Evolutionary conservation across 1,140 invertebrate species (phyloP).

Genomic region (Hyposmocoma kahamanoa): DNA sequence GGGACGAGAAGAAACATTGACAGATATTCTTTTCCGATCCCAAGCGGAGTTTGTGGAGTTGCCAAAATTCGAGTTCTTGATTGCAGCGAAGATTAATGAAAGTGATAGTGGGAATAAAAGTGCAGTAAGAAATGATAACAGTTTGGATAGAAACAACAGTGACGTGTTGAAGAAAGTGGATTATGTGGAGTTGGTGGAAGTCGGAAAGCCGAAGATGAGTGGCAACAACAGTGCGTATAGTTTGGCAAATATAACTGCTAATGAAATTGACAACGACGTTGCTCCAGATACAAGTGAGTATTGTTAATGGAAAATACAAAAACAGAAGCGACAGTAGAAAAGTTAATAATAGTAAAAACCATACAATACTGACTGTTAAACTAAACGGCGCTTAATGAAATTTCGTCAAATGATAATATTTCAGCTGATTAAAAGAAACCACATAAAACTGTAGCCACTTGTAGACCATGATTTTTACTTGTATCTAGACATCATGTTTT

Average conservation of each 20-base stretch:
- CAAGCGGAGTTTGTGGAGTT: constrained; percentile 42
- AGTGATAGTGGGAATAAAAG: constrained; percentile 29
- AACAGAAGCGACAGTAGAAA: no score
- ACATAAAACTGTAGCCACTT: no score
- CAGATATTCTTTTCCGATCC: constrained; percentile 52
- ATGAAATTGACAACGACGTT: constrained; percentile 62
- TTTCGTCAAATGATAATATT: no score
- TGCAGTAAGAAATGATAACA: constrained; percentile 29
- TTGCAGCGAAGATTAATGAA: constrained; percentile 45
- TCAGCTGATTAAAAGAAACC: no score
- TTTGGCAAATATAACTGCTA: constrained; percentile 51
- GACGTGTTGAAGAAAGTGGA: constrained; percentile 54
- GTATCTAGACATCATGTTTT: no score
- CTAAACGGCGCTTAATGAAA: no score
- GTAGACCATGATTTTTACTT: no score
- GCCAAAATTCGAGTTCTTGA: constrained; percentile 57
- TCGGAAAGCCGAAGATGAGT: constrained; percentile 32
- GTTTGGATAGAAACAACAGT: constrained; percentile 42
- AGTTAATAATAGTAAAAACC: no score
- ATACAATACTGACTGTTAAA: no score
- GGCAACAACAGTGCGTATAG: constrained; percentile 58
- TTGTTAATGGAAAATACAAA: no score
- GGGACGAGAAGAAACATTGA: constrained; percentile 55
- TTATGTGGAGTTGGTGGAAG: constrained; percentile 62
- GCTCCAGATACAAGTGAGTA: constrained; percentile 68